Percentiles rank a stretch among this genome's conserved stretches.
Conservation (phyloP, 2,113 vertebrate species). For the Mobula birostris region DNA sequence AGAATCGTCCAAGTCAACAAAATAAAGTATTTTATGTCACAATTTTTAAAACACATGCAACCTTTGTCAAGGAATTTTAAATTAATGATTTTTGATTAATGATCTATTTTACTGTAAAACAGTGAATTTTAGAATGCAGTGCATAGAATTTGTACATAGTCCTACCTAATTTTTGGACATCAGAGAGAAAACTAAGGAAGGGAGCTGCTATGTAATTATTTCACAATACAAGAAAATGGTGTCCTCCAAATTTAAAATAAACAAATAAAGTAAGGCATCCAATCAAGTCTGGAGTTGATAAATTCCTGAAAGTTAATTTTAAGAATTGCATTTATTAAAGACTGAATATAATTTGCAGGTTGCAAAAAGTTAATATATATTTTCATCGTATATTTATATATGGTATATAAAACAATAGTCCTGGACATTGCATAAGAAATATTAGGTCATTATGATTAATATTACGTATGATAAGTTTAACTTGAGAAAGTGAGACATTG, state of each 20-base stretch:
- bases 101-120: neutral
- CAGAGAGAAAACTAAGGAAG: neutral
- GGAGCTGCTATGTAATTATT: neutral
- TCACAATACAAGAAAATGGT: neutral
- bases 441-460: neutral
- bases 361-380: slow-evolving; percentile 7
- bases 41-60: neutral
- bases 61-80: neutral
- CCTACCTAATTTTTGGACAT: neutral
- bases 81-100: neutral
- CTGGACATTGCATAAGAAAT: neutral
- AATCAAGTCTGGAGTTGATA: neutral
- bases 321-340: neutral
- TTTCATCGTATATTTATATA: neutral
- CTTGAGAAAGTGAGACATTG: neutral
- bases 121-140: neutral
- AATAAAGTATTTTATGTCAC: neutral
- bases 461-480: neutral
- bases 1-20: neutral
- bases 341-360: neutral
- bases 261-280: neutral
- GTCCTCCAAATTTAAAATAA: neutral
- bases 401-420: neutral
- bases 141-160: neutral
- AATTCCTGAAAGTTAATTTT: neutral